Conservation (phyloP, 2,797 vertebrate species). For the Lepus oiostolus region DNA sequence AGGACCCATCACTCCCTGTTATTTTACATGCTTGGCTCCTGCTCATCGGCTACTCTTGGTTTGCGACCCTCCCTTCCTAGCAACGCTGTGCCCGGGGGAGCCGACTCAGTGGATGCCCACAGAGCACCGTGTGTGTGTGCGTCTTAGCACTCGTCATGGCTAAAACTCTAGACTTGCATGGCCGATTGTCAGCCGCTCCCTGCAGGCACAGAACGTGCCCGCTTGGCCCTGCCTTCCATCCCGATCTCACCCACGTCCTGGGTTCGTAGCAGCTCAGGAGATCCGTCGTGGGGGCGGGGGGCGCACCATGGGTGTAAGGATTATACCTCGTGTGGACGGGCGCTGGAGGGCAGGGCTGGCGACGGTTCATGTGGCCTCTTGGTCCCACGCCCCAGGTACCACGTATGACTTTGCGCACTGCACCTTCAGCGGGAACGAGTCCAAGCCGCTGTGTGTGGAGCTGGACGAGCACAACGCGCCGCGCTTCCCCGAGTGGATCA, state of each 20-base stretch:
- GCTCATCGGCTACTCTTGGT: background rate
- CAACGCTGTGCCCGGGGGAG: too few relatives aligned
- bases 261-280: background rate
- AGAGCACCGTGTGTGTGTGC: background rate
- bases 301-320: background rate
- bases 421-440: slow-evolving; percentile 90
- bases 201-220: fast-evolving
- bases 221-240: background rate
- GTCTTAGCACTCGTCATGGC: background rate
- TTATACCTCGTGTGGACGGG: fast-evolving
- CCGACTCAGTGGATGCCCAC: fast-evolving
- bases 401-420: slow-evolving; percentile 90
- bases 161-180: too few relatives aligned
- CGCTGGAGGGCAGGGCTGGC: fast-evolving
- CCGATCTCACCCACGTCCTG: too few relatives aligned
- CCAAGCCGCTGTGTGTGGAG: slow-evolving; percentile 91
- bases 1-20: background rate
- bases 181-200: background rate
- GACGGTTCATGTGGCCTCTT: background rate
- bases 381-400: slow-evolving; percentile 84
- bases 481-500: slow-evolving; percentile 91
- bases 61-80: background rate
- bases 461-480: slow-evolving; percentile 89
- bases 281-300: fast-evolving
- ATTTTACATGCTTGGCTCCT: background rate